Evolutionary conservation across 2,113 vertebrate species (phyloP).

Genomic region (Scatophagus argus): DNA sequence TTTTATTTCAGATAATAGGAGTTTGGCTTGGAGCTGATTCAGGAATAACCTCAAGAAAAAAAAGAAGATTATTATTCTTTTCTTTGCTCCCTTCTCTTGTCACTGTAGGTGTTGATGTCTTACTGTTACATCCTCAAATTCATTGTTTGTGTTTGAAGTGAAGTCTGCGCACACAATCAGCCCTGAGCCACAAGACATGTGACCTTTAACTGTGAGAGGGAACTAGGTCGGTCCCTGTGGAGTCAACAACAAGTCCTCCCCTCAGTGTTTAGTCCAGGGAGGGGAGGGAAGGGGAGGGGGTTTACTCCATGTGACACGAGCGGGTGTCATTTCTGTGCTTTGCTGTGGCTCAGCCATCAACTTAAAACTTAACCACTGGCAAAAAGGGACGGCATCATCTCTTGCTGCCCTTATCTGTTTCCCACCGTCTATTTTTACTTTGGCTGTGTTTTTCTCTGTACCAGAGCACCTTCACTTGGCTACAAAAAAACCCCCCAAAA

Average conservation of each 20-base stretch:
- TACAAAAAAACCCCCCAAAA: no score
- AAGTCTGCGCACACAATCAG: slow-evolving; percentile 26
- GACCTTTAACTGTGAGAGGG: slow-evolving; percentile 64
- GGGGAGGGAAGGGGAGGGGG: background rate
- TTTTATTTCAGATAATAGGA: background rate
- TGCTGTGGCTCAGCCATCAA: slow-evolving; percentile 33
- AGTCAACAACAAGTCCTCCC: slow-evolving; percentile 64
- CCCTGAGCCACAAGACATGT: slow-evolving; percentile 23
- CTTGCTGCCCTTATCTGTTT: slow-evolving; percentile 56
- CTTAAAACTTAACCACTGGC: slow-evolving; percentile 54
- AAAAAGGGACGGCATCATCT: slow-evolving; percentile 31
- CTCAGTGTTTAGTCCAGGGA: slow-evolving; percentile 31
- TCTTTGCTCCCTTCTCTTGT: background rate
- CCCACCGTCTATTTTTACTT: slow-evolving; percentile 70
- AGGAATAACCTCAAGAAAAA: background rate
- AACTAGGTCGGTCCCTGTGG: slow-evolving; percentile 64
- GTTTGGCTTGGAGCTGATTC: background rate
- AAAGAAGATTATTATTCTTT: background rate
- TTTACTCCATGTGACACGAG: slow-evolving; percentile 54
- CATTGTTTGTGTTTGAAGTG: slow-evolving; percentile 38
- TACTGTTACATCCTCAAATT: slow-evolving; percentile 25
- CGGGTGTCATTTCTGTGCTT: slow-evolving; percentile 56
- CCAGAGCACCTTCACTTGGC: background rate
- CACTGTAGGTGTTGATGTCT: slow-evolving; percentile 17
- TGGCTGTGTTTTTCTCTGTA: slow-evolving; percentile 4